Percentiles rank a stretch among this genome's conserved stretches.
phyloP scores from a whole-genome alignment of 2,888 invertebrate genomes.

The Petrophora chlorosata region DNA sequence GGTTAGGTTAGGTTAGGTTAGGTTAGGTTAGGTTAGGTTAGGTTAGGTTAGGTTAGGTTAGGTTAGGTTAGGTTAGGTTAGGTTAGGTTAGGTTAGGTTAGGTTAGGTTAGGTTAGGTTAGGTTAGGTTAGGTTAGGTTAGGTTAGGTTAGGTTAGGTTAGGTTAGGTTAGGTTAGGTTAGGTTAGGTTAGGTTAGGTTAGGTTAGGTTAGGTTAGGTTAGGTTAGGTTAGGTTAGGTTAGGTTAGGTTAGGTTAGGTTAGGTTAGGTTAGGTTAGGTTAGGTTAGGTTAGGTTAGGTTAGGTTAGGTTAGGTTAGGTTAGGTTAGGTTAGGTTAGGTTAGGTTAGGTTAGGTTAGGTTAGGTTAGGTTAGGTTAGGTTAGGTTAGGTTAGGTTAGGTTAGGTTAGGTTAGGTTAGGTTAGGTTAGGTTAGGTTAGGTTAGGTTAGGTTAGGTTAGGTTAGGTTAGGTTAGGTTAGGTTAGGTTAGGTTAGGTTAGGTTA shows the following conservation, averaged over 20 bases:
- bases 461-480: constrained; percentile 7
- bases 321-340: constrained; percentile 7
- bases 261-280: constrained; percentile 9
- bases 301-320: constrained; percentile 7
- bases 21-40: constrained; percentile 10
- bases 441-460: constrained; percentile 8
- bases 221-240: constrained; percentile 8
- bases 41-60: constrained; percentile 10
- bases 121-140: constrained; percentile 12
- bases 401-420: constrained; percentile 7
- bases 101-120: constrained; percentile 21
- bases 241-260: constrained; percentile 7
- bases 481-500: constrained; percentile 7
- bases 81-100: constrained; percentile 10
- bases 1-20: constrained; percentile 10
- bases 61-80: constrained; percentile 9
- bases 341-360: constrained; percentile 7
- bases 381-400: constrained; percentile 14
- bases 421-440: constrained; percentile 8
- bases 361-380: constrained; percentile 15
- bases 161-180: constrained; percentile 6
- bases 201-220: constrained; percentile 14
- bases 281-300: constrained; percentile 7
- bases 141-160: constrained; percentile 8
- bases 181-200: constrained; percentile 13